These are phyloP conservation scores for Xyliphius kryptos DNA, from an alignment of 2,113 vertebrate species.

Conservation along the genomic window DNA sequence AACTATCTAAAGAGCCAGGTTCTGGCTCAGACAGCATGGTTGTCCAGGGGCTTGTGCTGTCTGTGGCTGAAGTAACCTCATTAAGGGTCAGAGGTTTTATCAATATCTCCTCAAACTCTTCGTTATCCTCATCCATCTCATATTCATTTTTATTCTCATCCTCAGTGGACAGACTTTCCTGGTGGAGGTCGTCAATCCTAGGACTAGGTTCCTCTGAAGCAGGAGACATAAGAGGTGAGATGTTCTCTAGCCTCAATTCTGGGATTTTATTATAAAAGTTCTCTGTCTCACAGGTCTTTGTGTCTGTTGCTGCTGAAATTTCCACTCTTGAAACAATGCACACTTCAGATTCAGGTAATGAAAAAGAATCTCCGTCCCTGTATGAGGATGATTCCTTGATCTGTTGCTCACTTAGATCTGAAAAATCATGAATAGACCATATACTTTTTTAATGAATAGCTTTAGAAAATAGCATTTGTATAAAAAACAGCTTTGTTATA, in stretches of 20 bases:
- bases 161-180: not conserved
- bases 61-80: constrained; percentile 77
- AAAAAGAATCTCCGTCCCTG: not conserved
- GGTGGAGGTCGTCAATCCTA: constrained; percentile 28
- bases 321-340: constrained; percentile 7
- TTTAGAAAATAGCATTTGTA: too few species aligned
- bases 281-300: constrained; percentile 13
- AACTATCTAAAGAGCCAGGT: constrained; percentile 49
- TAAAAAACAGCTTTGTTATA: too few species aligned
- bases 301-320: constrained; percentile 7
- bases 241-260: constrained; percentile 15
- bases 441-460: too few species aligned
- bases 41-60: constrained; percentile 90
- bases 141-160: constrained; percentile 24
- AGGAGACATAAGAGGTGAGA: constrained; percentile 25
- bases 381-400: not conserved
- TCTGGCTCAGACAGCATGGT: constrained; percentile 76
- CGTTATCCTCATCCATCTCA: constrained; percentile 54
- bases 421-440: not conserved
- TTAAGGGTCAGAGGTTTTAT: constrained; percentile 80
- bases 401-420: constrained; percentile 24
- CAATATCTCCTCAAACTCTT: constrained; percentile 82
- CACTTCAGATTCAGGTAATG: constrained; percentile 1
- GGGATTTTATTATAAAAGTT: constrained; percentile 28
- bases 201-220: constrained; percentile 24